phyloP scores from a whole-genome alignment of 2,888 invertebrate genomes.

The Molorchus minor region DNA sequence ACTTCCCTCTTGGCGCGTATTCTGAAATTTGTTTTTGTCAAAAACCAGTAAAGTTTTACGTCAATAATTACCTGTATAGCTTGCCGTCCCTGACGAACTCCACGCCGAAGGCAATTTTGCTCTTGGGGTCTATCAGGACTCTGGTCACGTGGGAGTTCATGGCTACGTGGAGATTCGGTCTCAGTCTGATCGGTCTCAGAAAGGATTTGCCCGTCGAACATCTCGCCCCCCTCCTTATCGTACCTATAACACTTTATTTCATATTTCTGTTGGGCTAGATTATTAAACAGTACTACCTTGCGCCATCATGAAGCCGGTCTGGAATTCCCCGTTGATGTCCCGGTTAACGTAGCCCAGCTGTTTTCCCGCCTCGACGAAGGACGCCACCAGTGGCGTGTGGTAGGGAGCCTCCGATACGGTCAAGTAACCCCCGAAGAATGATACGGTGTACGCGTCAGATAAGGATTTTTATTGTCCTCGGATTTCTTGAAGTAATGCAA shows the following conservation, averaged over 20 bases:
- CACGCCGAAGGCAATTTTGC: slow-evolving; percentile 82
- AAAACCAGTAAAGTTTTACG: not conserved
- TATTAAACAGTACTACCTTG: slow-evolving; percentile 69
- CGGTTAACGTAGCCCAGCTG: slow-evolving; percentile 80
- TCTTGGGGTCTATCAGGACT: slow-evolving; percentile 76
- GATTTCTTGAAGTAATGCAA: slow-evolving; percentile 90
- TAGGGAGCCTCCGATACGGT: slow-evolving; percentile 89
- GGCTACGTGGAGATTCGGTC: slow-evolving; percentile 85
- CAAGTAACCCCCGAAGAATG: slow-evolving; percentile 82
- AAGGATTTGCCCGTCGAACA: slow-evolving; percentile 92
- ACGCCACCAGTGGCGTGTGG: slow-evolving; percentile 80
- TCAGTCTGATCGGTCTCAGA: slow-evolving; percentile 78
- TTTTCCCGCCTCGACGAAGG: slow-evolving; percentile 82
- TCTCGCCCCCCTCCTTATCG: slow-evolving; percentile 79
- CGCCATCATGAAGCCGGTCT: slow-evolving; percentile 89
- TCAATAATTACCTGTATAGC: slow-evolving; percentile 62
- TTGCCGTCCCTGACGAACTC: slow-evolving; percentile 81
- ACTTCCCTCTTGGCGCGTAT: slow-evolving; percentile 85
- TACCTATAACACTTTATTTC: slow-evolving; percentile 66
- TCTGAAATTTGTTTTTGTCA: slow-evolving; percentile 53
- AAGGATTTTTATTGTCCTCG: slow-evolving; percentile 89
- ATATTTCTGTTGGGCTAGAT: too few species aligned
- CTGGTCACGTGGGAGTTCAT: slow-evolving; percentile 83
- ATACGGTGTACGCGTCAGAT: slow-evolving; percentile 77
- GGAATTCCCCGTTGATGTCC: slow-evolving; percentile 87